phyloP scores from a whole-genome alignment of 2,113 vertebrate genomes.

The Aegypius monachus region DNA sequence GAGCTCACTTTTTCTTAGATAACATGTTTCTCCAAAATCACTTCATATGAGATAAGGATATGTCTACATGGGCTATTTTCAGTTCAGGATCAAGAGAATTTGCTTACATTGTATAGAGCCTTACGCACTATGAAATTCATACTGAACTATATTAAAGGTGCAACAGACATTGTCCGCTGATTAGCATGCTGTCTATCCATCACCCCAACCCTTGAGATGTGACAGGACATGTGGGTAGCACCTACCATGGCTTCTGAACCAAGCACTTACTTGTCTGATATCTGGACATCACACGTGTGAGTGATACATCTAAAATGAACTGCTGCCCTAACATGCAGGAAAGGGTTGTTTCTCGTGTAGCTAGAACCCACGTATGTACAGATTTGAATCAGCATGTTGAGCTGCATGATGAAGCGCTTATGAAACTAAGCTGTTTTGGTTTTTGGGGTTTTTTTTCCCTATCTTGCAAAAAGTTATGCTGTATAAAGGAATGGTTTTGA shows the following conservation, averaged over 20 bases:
- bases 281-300: neutral
- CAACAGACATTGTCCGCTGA: neutral
- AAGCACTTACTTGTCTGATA: accelerated
- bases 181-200: neutral
- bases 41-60: neutral
- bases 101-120: neutral
- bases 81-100: neutral
- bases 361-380: neutral
- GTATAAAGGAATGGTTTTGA: neutral
- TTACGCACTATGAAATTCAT: neutral
- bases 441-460: neutral
- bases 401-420: neutral
- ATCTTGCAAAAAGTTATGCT: neutral
- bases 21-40: neutral
- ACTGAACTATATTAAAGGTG: neutral
- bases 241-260: neutral
- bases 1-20: neutral
- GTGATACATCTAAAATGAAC: neutral
- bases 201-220: accelerated
- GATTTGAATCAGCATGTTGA: neutral
- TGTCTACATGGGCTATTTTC: neutral
- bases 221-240: neutral
- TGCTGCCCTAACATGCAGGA: neutral
- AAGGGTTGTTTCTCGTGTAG: accelerated
- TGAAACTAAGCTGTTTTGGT: neutral